Evolutionary conservation across 2,888 invertebrate species (phyloP).

Genomic region (Pelosia muscerda): DNA sequence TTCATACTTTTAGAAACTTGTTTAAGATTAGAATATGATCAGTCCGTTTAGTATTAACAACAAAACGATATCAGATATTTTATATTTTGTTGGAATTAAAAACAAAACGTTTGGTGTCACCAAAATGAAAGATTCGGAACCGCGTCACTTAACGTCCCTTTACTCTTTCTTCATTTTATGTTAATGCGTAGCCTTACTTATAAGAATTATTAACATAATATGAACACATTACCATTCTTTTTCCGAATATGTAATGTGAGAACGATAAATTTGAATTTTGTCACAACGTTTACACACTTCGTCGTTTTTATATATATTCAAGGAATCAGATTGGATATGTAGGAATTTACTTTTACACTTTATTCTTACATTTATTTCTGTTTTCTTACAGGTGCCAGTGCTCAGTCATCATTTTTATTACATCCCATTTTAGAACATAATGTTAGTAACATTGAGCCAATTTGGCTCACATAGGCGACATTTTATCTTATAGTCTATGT

Average conservation of each 20-base stretch:
- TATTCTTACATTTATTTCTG: slow-evolving; percentile 29
- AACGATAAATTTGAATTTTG: slow-evolving; percentile 55
- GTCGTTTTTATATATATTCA: slow-evolving; percentile 47
- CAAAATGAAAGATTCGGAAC: slow-evolving; percentile 11
- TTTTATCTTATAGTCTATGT: background rate
- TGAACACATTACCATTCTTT: slow-evolving; percentile 52
- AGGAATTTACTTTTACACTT: slow-evolving; percentile 32
- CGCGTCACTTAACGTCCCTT: slow-evolving; percentile 30
- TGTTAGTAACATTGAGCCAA: background rate
- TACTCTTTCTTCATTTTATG: slow-evolving; percentile 38
- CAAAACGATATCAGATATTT: background rate
- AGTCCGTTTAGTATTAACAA: background rate
- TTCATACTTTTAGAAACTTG: background rate
- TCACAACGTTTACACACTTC: slow-evolving; percentile 50
- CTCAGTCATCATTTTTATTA: slow-evolving; percentile 17
- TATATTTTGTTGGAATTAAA: background rate
- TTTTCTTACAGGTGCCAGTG: slow-evolving; percentile 7
- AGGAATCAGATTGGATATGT: slow-evolving; percentile 42
- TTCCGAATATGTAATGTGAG: slow-evolving; percentile 50
- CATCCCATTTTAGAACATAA: background rate
- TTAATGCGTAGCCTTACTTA: slow-evolving; percentile 49
- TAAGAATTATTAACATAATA: slow-evolving; percentile 56
- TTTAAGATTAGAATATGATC: background rate
- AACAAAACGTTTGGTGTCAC: background rate
- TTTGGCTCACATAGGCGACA: background rate